Base-by-base conservation (phyloP, 2,797 vertebrate species). In the Aselliscus stoliczkanus region DNA sequence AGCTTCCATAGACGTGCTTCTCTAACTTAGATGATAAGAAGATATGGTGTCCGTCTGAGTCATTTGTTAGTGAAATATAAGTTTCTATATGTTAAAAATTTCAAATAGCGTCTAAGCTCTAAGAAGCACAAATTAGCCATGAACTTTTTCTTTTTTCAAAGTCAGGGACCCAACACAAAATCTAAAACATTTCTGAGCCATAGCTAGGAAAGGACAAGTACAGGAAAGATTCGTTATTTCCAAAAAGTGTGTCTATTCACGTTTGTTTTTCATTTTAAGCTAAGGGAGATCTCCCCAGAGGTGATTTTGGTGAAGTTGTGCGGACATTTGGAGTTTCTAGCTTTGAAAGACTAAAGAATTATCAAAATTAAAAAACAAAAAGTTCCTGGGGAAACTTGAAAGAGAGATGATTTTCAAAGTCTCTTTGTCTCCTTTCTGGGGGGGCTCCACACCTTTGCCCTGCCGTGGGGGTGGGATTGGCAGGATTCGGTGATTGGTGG, bases 31-130 rank as follows among this genome's bases (percentile, higher is more conserved):
- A 31, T 92, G 95, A 95, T 82, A 90, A 79, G 76, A 93, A 88
- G 88, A 97, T 96, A 88, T 96, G 92, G 77, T 89, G 84, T 97
- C 75, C 91, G 97, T 88, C 93, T 94, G 80, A 67, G 54, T 34
- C 50, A 23, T 5, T 20, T 85, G 93, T 96, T 77, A 95, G 77
- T 94, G 67, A 97, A 89, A 90, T 98, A 95, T 82, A 97, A 97
- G 94, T 80, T 93, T 94, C 89, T 95, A 83, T 95, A 92, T 96
- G 95, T 88, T 93, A 96, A 98, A 88, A 97, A 95, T 52, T 81
- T 96, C 96, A 97, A 96, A 97, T 79, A 94, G 23, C 69, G 97
- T 90, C 62, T 96, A 9, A 87, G 72, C 97, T 54, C 95, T 95
- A 82, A 72, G 83, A 97, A 95, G 87, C 90, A 73, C 70, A 96